Evolutionary conservation across 2,888 invertebrate genomes (phyloP).

Genomic region (Spilarctia lutea): DNA sequence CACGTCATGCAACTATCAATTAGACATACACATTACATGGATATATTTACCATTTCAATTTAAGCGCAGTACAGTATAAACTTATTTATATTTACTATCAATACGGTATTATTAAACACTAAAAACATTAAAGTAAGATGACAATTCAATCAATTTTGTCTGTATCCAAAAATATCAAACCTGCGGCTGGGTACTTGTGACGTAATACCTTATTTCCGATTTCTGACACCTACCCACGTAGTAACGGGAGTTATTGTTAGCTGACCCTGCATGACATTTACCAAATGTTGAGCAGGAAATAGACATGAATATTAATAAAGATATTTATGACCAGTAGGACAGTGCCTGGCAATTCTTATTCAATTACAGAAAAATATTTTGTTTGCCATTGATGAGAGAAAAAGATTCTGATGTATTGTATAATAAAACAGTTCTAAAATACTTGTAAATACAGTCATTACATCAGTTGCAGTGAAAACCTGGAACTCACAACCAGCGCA

Average conservation of each 20-base stretch:
- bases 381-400: too few relatives aligned
- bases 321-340: neutral
- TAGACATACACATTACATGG: neutral
- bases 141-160: neutral
- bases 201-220: neutral
- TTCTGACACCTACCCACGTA: slow-evolving; percentile 1
- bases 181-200: neutral
- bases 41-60: neutral
- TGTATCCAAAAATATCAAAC: neutral
- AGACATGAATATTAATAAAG: neutral
- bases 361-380: too few relatives aligned
- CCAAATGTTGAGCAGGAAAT: neutral
- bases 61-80: neutral
- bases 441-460: too few relatives aligned
- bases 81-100: neutral
- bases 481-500: too few relatives aligned
- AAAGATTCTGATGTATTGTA: too few relatives aligned
- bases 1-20: neutral
- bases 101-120: neutral
- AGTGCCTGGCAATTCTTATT: neutral
- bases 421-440: too few relatives aligned
- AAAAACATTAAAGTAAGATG: neutral
- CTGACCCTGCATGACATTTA: slow-evolving; percentile 14
- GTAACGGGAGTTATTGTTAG: slow-evolving; percentile 5
- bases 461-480: too few relatives aligned